Conservation (phyloP, 2,113 vertebrate species). For the Ptilonorhynchus violaceus region DNA sequence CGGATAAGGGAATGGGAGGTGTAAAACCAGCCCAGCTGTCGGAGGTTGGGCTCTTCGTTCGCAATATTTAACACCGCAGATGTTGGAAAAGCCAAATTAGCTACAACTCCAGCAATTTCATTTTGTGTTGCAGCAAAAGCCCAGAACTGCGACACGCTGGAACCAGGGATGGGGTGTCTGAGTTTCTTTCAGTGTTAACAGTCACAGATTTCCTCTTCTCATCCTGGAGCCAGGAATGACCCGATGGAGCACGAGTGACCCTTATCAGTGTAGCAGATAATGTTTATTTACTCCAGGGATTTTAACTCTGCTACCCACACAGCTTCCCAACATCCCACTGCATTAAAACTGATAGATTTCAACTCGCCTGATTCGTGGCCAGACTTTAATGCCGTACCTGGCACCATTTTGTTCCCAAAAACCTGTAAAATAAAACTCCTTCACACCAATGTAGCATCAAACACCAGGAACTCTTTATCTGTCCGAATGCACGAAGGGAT, state of each 20-base stretch:
- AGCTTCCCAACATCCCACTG: accelerated
- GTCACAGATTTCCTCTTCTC: not conserved
- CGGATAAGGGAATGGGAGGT: accelerated
- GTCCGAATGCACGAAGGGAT: accelerated
- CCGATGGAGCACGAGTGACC: not conserved
- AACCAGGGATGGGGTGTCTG: not conserved
- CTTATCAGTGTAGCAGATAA: not conserved
- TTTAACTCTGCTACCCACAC: not conserved
- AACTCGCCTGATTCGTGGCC: accelerated
- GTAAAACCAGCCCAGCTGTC: not conserved
- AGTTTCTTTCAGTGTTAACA: not conserved
- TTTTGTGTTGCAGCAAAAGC: not conserved
- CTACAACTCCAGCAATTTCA: too few relatives aligned
- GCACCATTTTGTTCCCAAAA: not conserved
- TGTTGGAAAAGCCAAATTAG: not conserved
- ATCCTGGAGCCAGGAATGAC: not conserved
- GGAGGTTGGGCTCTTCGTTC: accelerated
- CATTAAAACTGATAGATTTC: not conserved
- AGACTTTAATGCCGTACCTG: accelerated
- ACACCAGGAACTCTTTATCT: not conserved
- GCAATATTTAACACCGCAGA: accelerated
- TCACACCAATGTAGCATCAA: accelerated
- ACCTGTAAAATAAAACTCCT: accelerated
- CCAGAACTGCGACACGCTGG: accelerated
- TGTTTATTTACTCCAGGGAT: not conserved